These are phyloP conservation scores for Apamea monoglypha DNA, from an alignment of 2,888 invertebrate species.

Conservation along the genomic window DNA sequence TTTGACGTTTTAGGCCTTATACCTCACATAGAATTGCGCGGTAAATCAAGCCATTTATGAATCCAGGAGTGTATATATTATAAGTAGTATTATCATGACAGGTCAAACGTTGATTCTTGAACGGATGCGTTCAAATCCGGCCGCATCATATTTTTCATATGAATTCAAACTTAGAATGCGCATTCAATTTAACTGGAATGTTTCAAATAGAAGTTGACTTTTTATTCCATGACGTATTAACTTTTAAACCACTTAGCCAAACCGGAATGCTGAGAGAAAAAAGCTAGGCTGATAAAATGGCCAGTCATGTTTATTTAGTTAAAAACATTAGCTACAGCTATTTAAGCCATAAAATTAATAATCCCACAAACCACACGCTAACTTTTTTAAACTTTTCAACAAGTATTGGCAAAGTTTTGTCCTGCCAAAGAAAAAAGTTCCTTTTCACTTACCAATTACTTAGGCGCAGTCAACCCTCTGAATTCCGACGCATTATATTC, in stretches of 20 bases:
- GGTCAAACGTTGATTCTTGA: constrained; percentile 24
- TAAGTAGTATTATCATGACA: constrained; percentile 14
- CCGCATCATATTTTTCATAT: constrained; percentile 44
- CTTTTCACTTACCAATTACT: constrained; percentile 70
- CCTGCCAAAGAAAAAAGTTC: constrained; percentile 67
- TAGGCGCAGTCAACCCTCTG: constrained; percentile 73
- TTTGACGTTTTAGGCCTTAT: no score
- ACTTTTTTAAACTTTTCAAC: constrained; percentile 39
- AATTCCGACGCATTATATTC: constrained; percentile 77
- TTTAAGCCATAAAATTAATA: constrained; percentile 51
- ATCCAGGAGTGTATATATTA: no score
- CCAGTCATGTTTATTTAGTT: constrained; percentile 48
- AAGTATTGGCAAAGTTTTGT: constrained; percentile 50
- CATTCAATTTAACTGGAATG: constrained; percentile 41
- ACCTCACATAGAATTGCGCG: no score
- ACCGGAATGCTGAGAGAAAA: constrained; percentile 37
- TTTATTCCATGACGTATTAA: constrained; percentile 36
- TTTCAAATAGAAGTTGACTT: constrained; percentile 40
- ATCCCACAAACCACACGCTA: constrained; percentile 45
- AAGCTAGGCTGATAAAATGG: constrained; percentile 2
- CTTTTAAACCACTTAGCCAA: constrained; percentile 19
- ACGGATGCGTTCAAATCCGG: constrained; percentile 56
- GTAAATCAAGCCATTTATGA: no score
- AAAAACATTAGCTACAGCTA: constrained; percentile 37
- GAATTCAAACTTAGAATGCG: constrained; percentile 50